Base-by-base conservation (phyloP, 1,140 invertebrate species). In the Phenacoccus solenopsis region DNA sequence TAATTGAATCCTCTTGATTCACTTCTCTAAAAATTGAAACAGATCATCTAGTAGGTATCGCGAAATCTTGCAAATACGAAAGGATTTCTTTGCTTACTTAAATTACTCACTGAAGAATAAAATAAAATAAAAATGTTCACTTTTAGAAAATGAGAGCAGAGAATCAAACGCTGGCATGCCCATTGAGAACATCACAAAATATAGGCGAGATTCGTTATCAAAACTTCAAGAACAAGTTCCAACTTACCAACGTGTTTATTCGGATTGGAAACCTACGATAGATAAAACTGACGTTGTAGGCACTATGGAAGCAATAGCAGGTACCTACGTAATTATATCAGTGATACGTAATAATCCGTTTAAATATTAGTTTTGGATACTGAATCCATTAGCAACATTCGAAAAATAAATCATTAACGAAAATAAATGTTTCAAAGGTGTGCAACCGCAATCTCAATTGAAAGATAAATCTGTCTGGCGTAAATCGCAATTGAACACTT, bases 231-330 rank as follows among this genome's bases (percentile, higher is more conserved):
- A 64, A 64, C 59, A 64, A 25, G 59, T 64, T 24, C 59, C 59
- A 64, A 27, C 25, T 3, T 89, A 88, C 75, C 81, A 86, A 56
- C 81, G 86, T 56, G 84, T 87, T 24, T 88, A 88, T 75, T 80
- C 84, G 21, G 89, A 92, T 74, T 90, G 91, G 89, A 87, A 86
- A 74, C 90, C 90, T 20, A 83, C 87, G 20, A 84, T 90, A 9
- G 89, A 92, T 72, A 90, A 88, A 76, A 88, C 87, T 22, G 91
- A 93, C 78, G 88, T 93, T 32, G 88, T 92, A 73, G 82, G 86
- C 68, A 87, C 89, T 25, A 88, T 94, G 82, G 90, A 94, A 81
- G 87, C 90, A 28, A 90, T 94, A 70, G 91, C 93, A 83, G 88
- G 89, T 90, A 78, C 71, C 16, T 10, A 59, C 56, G 56, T 20